Percentiles rank a stretch among this genome's conserved stretches.
phyloP scores from a whole-genome alignment of 2,797 vertebrate genomes.

The Halcyon badia region DNA sequence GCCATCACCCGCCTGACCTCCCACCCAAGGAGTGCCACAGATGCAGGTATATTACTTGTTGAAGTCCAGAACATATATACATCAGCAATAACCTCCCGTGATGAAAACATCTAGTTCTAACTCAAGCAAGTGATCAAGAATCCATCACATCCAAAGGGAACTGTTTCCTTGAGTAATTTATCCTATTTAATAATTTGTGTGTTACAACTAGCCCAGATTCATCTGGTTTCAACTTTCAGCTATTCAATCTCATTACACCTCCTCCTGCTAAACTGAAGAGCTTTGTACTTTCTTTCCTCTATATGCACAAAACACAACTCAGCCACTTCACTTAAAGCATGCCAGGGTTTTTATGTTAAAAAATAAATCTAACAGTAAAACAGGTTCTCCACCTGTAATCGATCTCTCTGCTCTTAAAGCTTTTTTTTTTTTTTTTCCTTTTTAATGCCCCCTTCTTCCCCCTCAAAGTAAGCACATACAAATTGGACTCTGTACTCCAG shows the following conservation, averaged over 20 bases:
- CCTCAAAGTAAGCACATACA: not conserved
- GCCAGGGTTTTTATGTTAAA: not conserved
- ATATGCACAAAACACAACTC: not conserved
- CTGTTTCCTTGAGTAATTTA: not conserved
- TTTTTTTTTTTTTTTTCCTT: not conserved
- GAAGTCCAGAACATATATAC: not conserved
- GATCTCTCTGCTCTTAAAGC: not conserved
- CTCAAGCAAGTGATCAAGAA: not conserved
- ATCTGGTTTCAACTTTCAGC: slow-evolving; percentile 11
- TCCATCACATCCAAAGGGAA: not conserved
- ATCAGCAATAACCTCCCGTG: not conserved
- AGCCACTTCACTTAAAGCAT: not conserved
- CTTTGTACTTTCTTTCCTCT: not conserved
- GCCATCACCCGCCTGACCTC: not conserved
- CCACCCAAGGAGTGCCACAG: not conserved
- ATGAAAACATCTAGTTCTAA: not conserved
- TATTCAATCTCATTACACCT: not conserved
- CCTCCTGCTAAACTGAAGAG: not conserved
- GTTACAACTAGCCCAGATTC: slow-evolving; percentile 33
- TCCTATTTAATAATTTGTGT: slow-evolving; percentile 12
- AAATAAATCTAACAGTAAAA: not conserved
- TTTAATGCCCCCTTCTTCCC: not conserved
- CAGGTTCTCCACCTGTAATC: slow-evolving; percentile 6
- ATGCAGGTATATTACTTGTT: not conserved
- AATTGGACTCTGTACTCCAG: not conserved